phyloP scores from a whole-genome alignment of 2,888 invertebrate species.

The Hirtodrosophila duncani region DNA sequence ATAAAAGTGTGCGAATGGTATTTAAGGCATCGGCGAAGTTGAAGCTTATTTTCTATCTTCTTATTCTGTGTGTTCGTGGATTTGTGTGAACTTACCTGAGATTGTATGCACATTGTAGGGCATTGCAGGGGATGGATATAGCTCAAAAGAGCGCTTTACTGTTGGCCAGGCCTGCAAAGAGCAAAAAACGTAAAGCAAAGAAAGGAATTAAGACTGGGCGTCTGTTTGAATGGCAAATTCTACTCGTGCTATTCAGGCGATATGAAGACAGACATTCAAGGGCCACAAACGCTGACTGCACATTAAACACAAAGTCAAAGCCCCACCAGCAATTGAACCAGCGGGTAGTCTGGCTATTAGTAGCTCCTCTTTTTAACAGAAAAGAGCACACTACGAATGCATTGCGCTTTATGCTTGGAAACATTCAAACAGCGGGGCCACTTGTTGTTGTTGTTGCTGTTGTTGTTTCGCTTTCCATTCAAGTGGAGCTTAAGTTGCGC shows the following conservation, averaged over 20 bases:
- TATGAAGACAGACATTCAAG: conserved; percentile 25
- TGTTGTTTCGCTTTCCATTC: no score
- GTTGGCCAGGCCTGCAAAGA: conserved; percentile 76
- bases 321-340: conserved; percentile 52
- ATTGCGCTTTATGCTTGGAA: conserved; percentile 17
- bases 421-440: not conserved
- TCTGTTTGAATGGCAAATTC: conserved; percentile 12
- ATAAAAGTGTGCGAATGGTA: no score
- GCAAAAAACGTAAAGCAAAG: conserved; percentile 3
- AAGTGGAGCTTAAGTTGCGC: no score
- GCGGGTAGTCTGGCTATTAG: conserved; percentile 52
- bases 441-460: conserved; percentile 4
- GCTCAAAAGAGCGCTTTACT: conserved; percentile 75
- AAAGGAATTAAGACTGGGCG: conserved; percentile 14
- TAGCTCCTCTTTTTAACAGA: no score
- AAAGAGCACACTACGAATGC: conserved; percentile 19
- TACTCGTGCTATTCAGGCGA: conserved; percentile 1
- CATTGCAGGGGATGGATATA: conserved; percentile 63
- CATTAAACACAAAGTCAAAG: conserved; percentile 16
- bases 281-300: conserved; percentile 21
- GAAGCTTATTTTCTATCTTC: no score
- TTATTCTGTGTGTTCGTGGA: not conserved
- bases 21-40: no score
- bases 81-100: conserved; percentile 69
- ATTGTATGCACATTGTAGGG: conserved; percentile 74